Percentiles rank a stretch among this genome's conserved stretches.
Conservation (phyloP, 2,113 vertebrate genomes). For the Okapia johnstoni region DNA sequence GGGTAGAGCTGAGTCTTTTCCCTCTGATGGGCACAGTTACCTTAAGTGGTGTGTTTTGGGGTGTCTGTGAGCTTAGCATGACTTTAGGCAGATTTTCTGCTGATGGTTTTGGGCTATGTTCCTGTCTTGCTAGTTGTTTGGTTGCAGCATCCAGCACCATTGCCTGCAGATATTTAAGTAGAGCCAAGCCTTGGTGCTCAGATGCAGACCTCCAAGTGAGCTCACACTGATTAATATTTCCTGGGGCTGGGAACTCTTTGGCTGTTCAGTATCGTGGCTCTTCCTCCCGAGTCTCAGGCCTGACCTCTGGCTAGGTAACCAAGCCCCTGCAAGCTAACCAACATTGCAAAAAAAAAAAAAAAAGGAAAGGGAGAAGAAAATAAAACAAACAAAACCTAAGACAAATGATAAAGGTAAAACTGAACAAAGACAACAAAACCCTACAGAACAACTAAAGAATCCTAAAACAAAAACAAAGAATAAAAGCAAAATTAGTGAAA, state of each 20-base stretch:
- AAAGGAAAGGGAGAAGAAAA: background rate
- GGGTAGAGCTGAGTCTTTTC: background rate
- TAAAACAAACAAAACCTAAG: background rate
- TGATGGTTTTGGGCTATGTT: background rate
- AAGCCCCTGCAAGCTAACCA: background rate
- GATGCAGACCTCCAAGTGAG: background rate
- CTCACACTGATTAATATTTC: background rate
- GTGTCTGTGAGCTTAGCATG: background rate
- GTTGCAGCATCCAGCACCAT: background rate
- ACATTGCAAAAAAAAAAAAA: background rate
- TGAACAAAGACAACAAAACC: background rate
- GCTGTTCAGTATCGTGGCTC: background rate
- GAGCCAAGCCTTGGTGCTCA: background rate
- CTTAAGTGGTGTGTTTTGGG: background rate
- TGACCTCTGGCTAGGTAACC: background rate
- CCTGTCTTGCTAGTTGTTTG: background rate
- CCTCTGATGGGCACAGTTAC: background rate
- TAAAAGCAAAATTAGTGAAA: background rate
- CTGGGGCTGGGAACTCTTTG: background rate
- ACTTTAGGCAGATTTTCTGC: background rate
- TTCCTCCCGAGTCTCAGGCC: background rate
- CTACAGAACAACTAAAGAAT: background rate
- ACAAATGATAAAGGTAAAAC: background rate
- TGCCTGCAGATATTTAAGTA: background rate
- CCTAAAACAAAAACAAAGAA: background rate